phyloP scores from a whole-genome alignment of 2,888 invertebrate genomes.

The Epinotia brunnichana region DNA sequence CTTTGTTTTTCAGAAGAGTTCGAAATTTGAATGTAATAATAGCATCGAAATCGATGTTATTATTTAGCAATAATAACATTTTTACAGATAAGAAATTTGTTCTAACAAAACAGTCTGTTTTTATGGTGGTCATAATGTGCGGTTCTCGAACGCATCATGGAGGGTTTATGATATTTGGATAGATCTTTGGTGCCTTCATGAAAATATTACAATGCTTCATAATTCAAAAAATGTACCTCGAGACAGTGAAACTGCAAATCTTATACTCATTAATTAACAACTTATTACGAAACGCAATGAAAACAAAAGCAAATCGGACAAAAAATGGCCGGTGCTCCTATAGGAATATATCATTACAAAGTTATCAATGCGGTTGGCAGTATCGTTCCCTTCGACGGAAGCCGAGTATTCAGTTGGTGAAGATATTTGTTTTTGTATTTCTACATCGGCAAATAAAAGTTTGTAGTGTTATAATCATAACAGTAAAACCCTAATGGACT shows the following conservation, averaged over 20 bases:
- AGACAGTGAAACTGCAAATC: neutral
- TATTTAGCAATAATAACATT: too few species aligned
- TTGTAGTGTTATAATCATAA: conserved; percentile 62
- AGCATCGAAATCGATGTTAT: too few species aligned
- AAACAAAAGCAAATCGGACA: conserved; percentile 30
- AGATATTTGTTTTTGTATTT: conserved; percentile 35
- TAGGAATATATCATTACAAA: conserved; percentile 33
- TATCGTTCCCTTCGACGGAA: neutral
- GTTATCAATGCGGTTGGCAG: conserved; percentile 7
- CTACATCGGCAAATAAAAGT: conserved; percentile 44
- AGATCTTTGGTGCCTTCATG: too few species aligned
- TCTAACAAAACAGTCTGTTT: too few species aligned
- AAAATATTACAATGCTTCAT: neutral
- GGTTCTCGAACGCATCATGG: too few species aligned
- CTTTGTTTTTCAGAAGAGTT: too few species aligned
- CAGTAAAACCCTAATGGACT: conserved; percentile 65
- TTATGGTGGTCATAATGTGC: too few species aligned
- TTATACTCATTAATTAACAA: conserved; percentile 32
- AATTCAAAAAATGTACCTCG: neutral
- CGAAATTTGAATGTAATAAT: too few species aligned
- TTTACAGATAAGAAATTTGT: too few species aligned
- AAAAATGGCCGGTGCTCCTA: conserved; percentile 39
- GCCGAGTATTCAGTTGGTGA: neutral
- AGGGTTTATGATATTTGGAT: too few species aligned
- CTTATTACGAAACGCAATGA: conserved; percentile 39